Percentiles rank a stretch among this genome's conserved stretches.
Conservation (phyloP, 2,888 invertebrate species). For the Sesia bembeciformis region DNA sequence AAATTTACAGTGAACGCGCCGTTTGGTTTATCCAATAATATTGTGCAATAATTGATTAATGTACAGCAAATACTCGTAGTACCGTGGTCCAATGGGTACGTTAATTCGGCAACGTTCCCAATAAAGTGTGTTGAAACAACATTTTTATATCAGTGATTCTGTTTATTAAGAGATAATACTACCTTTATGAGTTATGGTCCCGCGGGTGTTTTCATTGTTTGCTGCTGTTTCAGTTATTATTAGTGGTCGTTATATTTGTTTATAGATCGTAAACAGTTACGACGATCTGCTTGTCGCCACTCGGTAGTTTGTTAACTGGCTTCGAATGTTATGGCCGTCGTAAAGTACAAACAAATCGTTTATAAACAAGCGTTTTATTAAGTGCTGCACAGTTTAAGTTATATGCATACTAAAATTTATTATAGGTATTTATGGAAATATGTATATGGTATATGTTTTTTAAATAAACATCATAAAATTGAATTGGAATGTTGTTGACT, state of each 20-base stretch:
- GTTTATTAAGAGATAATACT: conserved; percentile 71
- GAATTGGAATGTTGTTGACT: too few species aligned
- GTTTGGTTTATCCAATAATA: too few species aligned
- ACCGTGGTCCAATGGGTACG: conserved; percentile 36
- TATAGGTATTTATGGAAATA: too few species aligned
- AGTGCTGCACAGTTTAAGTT: conserved; percentile 20
- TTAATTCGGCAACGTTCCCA: conserved; percentile 39
- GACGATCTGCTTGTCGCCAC: conserved; percentile 62
- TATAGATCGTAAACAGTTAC: conserved; percentile 67
- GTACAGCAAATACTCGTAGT: too few species aligned
- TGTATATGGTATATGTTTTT: too few species aligned
- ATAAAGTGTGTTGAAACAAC: conserved; percentile 55
- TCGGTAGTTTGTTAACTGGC: conserved; percentile 59
- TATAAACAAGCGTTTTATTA: conserved; percentile 49
- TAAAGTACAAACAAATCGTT: conserved; percentile 63
- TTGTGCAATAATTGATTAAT: too few species aligned
- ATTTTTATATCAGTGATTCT: conserved; percentile 56
- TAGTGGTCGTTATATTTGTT: conserved; percentile 69
- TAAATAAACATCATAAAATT: too few species aligned
- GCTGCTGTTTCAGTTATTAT: conserved; percentile 70
- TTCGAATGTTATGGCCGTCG: conserved; percentile 50
- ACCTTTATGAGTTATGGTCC: conserved; percentile 64
- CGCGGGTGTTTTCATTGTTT: conserved; percentile 63
- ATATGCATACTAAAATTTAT: background rate
- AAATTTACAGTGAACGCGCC: too few species aligned